These are phyloP conservation scores for Linyphia triangularis DNA, from an alignment of 2,888 invertebrate species.

Conservation along the genomic window DNA sequence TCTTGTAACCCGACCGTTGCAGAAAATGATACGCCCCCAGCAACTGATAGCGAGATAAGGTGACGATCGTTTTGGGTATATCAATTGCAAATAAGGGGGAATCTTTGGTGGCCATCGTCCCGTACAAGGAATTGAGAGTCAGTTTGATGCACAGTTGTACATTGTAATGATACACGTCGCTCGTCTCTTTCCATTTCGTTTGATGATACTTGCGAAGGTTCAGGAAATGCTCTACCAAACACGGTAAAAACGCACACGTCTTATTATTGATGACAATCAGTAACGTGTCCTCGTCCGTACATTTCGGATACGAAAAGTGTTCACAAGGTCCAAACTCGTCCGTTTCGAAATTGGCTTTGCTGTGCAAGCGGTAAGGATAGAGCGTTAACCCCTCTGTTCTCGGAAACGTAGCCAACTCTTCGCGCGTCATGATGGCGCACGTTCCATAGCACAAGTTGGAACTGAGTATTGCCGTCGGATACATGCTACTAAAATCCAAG, in stretches of 20 bases:
- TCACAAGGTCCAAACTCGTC: not conserved
- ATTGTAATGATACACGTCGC: conserved; percentile 41
- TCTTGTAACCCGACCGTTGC: not conserved
- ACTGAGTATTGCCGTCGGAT: conserved; percentile 23
- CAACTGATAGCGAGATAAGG: conserved; percentile 30
- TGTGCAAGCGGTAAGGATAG: conserved; percentile 16
- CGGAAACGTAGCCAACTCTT: not conserved
- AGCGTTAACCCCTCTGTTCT: not conserved
- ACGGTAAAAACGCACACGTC: conserved; percentile 6
- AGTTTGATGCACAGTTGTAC: conserved; percentile 47
- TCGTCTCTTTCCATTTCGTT: not conserved
- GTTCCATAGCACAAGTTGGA: conserved; percentile 41
- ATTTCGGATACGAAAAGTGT: not conserved
- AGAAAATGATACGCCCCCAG: conserved; percentile 30
- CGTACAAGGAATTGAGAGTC: conserved; percentile 51
- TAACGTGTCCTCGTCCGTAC: conserved; percentile 6
- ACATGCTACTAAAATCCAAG: conserved; percentile 61
- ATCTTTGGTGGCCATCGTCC: conserved; percentile 34
- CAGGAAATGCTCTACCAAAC: conserved; percentile 4
- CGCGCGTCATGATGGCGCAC: conserved; percentile 6
- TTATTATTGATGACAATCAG: conserved; percentile 8
- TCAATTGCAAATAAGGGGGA: not conserved
- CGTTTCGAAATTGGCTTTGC: not conserved
- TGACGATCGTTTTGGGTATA: conserved; percentile 19
- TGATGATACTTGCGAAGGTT: conserved; percentile 34